Conservation (phyloP, 2,888 invertebrate species). For the Parnassius mnemosyne region DNA sequence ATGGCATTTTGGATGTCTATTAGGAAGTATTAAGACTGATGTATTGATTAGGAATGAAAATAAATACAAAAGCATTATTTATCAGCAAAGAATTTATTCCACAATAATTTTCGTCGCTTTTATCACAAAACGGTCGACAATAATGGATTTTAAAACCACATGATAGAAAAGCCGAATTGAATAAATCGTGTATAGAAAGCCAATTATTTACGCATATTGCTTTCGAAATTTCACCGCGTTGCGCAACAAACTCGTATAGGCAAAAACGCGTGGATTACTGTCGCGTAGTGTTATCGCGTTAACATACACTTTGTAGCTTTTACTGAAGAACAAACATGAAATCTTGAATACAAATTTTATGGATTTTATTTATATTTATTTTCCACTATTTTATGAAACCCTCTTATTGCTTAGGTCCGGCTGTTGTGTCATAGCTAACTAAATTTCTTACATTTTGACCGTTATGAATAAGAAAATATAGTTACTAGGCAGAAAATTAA, state of each 20-base stretch:
- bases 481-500: too few species aligned
- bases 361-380: too few species aligned
- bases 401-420: too few species aligned
- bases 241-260: slow-evolving; percentile 35
- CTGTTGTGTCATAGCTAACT: too few species aligned
- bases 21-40: too few species aligned
- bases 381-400: too few species aligned
- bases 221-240: slow-evolving; percentile 38
- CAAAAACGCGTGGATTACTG: slow-evolving; percentile 21
- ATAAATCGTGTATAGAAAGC: slow-evolving; percentile 37
- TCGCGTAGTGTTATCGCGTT: slow-evolving; percentile 18
- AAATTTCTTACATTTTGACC: too few species aligned
- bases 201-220: slow-evolving; percentile 36
- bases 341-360: too few species aligned
- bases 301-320: slow-evolving; percentile 14
- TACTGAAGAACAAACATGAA: not conserved
- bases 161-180: slow-evolving; percentile 24
- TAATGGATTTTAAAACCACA: slow-evolving; percentile 21
- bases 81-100: not conserved
- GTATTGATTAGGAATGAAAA: too few species aligned
- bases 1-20: too few species aligned
- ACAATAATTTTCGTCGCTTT: not conserved
- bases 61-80: not conserved
- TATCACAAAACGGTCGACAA: slow-evolving; percentile 14
- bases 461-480: too few species aligned